A percentile compares a stretch with the other conserved stretches of the same genome.
These are phyloP conservation scores for Cyanoliseus patagonus DNA, from an alignment of 2,113 vertebrate genomes.

Conservation along the genomic window DNA sequence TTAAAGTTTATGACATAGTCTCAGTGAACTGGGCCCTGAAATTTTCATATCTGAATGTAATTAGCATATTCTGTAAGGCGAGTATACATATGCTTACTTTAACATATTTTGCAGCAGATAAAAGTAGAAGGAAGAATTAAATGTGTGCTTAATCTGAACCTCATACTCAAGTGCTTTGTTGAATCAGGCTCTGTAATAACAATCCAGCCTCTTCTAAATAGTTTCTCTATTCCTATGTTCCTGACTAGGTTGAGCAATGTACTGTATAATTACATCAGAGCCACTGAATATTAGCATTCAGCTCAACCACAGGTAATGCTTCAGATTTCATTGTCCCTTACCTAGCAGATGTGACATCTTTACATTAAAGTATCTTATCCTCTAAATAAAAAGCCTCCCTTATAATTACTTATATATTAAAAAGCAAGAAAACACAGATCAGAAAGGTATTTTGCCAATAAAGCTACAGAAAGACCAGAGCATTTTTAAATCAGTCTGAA, in stretches of 20 bases:
- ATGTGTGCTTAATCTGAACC: slow-evolving; percentile 2
- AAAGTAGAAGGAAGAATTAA: background rate
- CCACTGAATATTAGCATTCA: slow-evolving; percentile 10
- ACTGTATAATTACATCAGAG: slow-evolving; percentile 22
- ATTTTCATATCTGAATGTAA: background rate
- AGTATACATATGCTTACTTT: background rate
- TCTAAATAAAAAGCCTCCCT: background rate
- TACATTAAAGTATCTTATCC: background rate
- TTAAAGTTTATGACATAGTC: background rate
- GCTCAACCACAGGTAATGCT: background rate
- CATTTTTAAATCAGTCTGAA: background rate
- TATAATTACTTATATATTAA: background rate
- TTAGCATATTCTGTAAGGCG: background rate
- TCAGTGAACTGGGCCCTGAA: background rate
- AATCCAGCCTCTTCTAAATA: background rate
- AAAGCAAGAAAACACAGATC: background rate
- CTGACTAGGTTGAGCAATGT: background rate
- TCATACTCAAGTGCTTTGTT: slow-evolving; percentile 11
- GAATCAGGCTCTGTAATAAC: slow-evolving; percentile 10
- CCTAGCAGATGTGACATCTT: slow-evolving; percentile 6
- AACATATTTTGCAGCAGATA: background rate
- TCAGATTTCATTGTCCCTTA: background rate
- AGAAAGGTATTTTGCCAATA: background rate
- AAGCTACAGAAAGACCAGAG: background rate
- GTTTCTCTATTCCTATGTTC: background rate